Evolutionary conservation across 2,797 vertebrate genomes (phyloP), one percentile per base, ranked within the genome.

Genomic region (Sebastes variabilis): DNA sequence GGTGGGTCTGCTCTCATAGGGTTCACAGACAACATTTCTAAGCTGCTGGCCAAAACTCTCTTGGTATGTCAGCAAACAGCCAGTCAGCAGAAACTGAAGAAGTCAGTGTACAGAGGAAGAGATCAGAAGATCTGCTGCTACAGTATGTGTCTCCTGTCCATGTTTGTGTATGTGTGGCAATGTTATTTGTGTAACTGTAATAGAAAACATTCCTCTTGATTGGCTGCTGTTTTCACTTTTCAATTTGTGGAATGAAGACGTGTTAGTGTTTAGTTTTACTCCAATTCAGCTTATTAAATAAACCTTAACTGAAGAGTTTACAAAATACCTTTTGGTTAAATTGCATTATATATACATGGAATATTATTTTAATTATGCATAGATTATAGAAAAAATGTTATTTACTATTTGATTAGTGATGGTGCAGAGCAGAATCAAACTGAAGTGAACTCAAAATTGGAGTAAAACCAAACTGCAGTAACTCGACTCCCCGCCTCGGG

Each of bases 171-270:
- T 70, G 29, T 78, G 61, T 59, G 38, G 64, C 55, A 77, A 14
- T 25, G 25, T 59, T 58, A 59, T 27, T 66, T 38, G 36, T 75
- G 56, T 62, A 75, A 67, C 29, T 62, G 30, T 73, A 67, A 67
- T 20, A 68, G 29, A 62, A 72, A 81, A n/a, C 13, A 67, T 42
- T 58, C 49, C 25, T 32, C 18, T 59, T 18, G n/a, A 38, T 11
- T 49, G 56, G 27, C 30, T 34, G 27, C 71, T 73, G 34, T 62
- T 68, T 38, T 64, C 3, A 30, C 25, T 34, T 62, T 61, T 70
- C 4, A 38, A 4, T 64, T 55, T 72, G 30, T 75, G 42, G 16
- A 62, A 38, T 61, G 27, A 52, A 46, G 34, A 38, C 34, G 10
- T 34, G n/a, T 58, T 64, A 9, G n/a, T 56, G 46, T 25, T 69